Base-by-base conservation (phyloP, 2,113 vertebrate species). In the Cottus gobio region DNA sequence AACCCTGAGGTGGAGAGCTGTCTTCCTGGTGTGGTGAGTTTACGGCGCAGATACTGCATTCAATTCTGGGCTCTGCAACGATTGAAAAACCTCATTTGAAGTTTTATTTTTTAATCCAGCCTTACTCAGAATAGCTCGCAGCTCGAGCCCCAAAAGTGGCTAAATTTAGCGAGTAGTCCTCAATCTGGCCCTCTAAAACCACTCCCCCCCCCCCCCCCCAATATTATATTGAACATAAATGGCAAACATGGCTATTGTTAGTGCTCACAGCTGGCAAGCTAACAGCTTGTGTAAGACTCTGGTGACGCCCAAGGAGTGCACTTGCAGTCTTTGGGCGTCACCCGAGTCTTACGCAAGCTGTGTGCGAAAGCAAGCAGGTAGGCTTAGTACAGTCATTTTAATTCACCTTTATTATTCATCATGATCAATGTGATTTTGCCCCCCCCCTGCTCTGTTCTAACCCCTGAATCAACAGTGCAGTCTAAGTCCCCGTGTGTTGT, bases 1-100 rank as follows among this genome's bases (percentile, higher is more conserved):
- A 99, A 99, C 91, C 97, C 98, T 65, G 98, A 99, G 93, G 98
- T 99, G 73, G 98, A 99, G 95, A 97, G 98, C 93, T 99, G 98
- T 94, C 96, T 99, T 88, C 98, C 98, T 83, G 98, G 98, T 84
- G 98, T 99, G 96, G 98, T 99, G 83, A 96, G 94, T 83, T 67
- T 46, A 36, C 8, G 9, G 7, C 39, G 61, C 56, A 44, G 9
- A 58, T 42, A 39, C 30, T 39, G 2, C 13, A 67, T 52, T n/a
- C 28, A 37, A n/a, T 1, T 46, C n/a, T n/a, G n/a, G n/a, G n/a
- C n/a, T n/a, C n/a, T n/a, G n/a, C n/a, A n/a, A n/a, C n/a, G 26
- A 26, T 26, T 24, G 4, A 56, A 24, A 26, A 54, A 54, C 20
- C 48, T 22, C 0, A 54, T 24, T 54, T 22, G 8, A 22, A 48